These are phyloP conservation scores for Porites cylindrica DNA, from an alignment of 92 coral and sea anemone genomes.

Conservation along the genomic window DNA sequence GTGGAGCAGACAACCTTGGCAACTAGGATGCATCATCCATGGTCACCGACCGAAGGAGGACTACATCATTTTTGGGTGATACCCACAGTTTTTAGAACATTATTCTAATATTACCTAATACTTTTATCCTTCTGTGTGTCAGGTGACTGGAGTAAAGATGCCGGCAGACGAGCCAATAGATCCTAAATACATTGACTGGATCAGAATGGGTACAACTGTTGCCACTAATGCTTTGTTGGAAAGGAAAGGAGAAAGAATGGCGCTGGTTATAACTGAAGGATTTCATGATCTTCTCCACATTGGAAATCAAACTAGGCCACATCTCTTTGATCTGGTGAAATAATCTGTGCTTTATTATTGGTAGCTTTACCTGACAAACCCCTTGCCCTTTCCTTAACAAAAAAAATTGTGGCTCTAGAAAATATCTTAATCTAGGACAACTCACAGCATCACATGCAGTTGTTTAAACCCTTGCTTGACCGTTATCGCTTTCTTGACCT, in stretches of 20 bases:
- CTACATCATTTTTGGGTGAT: too few species aligned
- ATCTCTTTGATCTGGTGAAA: constrained; percentile 92
- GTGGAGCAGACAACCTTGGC: too few species aligned
- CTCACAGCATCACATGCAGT: too few species aligned
- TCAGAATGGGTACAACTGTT: constrained; percentile 98
- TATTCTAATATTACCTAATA: too few species aligned
- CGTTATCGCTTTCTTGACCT: too few species aligned
- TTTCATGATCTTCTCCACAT: constrained; percentile 90
- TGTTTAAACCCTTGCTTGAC: too few species aligned
- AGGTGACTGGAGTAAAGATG: constrained; percentile 94
- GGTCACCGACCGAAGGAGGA: too few species aligned
- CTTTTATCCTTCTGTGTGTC: neutral
- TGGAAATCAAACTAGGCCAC: constrained; percentile 97
- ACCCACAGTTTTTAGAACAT: too few species aligned
- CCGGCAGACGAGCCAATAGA: constrained; percentile 82
- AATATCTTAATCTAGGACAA: too few species aligned
- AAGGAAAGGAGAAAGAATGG: constrained; percentile 97
- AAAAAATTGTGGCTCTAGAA: neutral
- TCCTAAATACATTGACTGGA: constrained; percentile 92
- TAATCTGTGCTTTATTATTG: too few species aligned
- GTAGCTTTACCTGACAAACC: too few species aligned
- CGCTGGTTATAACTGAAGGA: constrained; percentile 93
- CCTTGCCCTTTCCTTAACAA: neutral
- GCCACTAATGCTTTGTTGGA: constrained; percentile 97
- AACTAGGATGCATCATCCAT: too few species aligned